Evolutionary conservation across 2,113 vertebrate genomes (phyloP), one percentile per base, ranked within the genome.

Genomic region (Oxygymnocypris stewartii): DNA sequence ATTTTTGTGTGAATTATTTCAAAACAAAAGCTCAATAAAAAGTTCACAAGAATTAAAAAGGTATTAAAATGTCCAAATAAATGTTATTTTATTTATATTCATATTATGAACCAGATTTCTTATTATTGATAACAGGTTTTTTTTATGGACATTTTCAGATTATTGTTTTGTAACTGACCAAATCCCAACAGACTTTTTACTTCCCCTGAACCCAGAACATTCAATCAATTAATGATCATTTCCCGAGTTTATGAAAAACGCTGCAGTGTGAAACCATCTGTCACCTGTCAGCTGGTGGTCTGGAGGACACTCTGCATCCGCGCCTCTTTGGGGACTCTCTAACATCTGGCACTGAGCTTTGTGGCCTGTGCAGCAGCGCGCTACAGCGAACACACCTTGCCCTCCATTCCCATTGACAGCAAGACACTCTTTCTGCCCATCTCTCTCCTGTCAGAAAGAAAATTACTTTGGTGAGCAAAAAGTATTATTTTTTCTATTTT

Each of bases 311-410:
- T 86, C 75, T 0, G 88, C 92, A 0, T 67, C 91, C 44, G 47
- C 77, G 61, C 90, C 92, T 0, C 4, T 83, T 0, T 73, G 18
- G 3, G 91, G 83, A 81, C 92, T 85, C 23, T 85, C 10, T 0
- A 88, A 87, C 88, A 93, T 80, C 4, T 86, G 91, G 84, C 97
- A 98, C 85, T 49, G 89, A 18, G 93, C 92, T 25, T 82, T 89
- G 9, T 91, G 92, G 75, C 91, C 91, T 0, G 92, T 93, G 82
- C 97, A 98, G 91, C 97, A 99, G 42, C 96, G 94, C 23, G 96
- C 96, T 1, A 97, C 86, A 0, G 96, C 96, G 0, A 93, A 93
- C 88, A 97, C 95, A 0, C 95, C 95, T 51, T 85, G 82, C 4
- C 94, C 95, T 0, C 90, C 86, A 6, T 88, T 88, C 0, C 93